phyloP scores from a whole-genome alignment of 2,888 invertebrate species.

The Sinhomidia bicolor region DNA sequence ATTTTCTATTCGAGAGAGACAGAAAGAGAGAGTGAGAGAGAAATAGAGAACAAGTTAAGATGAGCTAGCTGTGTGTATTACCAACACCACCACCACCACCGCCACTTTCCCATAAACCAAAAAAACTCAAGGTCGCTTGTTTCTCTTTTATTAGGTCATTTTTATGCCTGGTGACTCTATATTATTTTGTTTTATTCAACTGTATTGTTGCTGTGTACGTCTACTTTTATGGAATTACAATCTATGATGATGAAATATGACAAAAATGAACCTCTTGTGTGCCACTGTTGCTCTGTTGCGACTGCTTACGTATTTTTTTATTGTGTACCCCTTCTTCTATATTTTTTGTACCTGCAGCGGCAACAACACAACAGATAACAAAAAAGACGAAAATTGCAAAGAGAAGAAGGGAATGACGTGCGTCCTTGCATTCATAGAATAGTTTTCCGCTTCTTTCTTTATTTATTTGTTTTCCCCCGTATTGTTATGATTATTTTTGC shows the following conservation, averaged over 20 bases:
- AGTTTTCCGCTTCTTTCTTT: neutral
- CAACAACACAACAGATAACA: too few relatives aligned
- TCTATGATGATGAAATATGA: neutral
- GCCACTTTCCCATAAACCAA: constrained; percentile 1
- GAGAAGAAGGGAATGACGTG: neutral
- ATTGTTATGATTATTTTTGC: neutral
- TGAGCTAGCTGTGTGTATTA: constrained; percentile 2
- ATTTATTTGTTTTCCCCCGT: neutral
- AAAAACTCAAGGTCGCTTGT: constrained; percentile 4
- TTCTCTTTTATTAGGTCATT: neutral
- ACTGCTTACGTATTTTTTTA: too few relatives aligned
- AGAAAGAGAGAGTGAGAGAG: too few relatives aligned
- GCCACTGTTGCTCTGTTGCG: neutral
- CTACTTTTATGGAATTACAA: neutral
- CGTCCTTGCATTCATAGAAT: neutral
- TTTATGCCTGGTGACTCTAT: neutral
- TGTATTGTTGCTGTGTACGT: neutral
- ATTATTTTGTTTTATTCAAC: constrained; percentile 16
- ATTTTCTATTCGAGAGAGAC: too few relatives aligned
- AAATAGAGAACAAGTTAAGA: neutral
- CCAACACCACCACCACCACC: too few relatives aligned
- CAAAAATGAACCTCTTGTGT: neutral
- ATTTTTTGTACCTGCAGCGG: too few relatives aligned
- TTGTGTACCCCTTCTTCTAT: too few relatives aligned
- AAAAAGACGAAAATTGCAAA: too few relatives aligned